phyloP scores from a whole-genome alignment of 2,113 vertebrate genomes.

The Entosphenus tridentatus region DNA sequence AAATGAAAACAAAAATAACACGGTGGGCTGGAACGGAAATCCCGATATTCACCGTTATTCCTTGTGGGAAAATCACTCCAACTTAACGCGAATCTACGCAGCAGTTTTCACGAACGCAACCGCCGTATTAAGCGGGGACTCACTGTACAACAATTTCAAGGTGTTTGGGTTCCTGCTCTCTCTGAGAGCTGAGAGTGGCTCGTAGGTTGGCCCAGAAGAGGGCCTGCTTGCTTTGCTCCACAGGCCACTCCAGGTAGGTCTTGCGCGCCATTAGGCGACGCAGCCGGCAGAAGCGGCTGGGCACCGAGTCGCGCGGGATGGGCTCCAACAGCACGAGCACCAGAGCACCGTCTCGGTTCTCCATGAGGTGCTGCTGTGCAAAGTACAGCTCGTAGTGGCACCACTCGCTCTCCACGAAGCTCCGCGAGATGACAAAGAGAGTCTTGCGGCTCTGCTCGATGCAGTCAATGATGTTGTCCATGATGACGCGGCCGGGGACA shows the following conservation, averaged over 20 bases:
- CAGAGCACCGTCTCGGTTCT: slow-evolving; percentile 26
- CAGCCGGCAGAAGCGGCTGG: slow-evolving; percentile 47
- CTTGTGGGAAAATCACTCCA: no score
- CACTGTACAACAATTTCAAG: no score
- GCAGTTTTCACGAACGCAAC: no score
- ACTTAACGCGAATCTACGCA: no score
- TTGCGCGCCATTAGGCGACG: slow-evolving; percentile 43
- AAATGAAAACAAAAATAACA: no score
- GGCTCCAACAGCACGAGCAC: slow-evolving; percentile 58
- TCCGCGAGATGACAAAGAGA: slow-evolving; percentile 51
- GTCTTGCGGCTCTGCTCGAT: slow-evolving; percentile 56
- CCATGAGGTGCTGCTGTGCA: slow-evolving; percentile 39
- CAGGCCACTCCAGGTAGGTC: slow-evolving; percentile 61
- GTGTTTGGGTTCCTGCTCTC: no score
- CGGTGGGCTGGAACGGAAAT: no score
- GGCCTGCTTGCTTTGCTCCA: slow-evolving; percentile 37
- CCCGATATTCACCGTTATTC: no score
- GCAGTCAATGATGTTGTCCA: slow-evolving; percentile 56
- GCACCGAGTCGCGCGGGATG: slow-evolving; percentile 40
- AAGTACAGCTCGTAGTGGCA: slow-evolving; percentile 86
- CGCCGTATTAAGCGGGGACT: no score
- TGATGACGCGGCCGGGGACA: slow-evolving; percentile 40
- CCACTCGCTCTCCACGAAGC: slow-evolving; percentile 76
- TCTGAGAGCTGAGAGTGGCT: slow-evolving; percentile 13
- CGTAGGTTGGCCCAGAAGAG: slow-evolving; percentile 58